phyloP scores from a whole-genome alignment of 2,113 vertebrate species.

The Antechinus flavipes region DNA sequence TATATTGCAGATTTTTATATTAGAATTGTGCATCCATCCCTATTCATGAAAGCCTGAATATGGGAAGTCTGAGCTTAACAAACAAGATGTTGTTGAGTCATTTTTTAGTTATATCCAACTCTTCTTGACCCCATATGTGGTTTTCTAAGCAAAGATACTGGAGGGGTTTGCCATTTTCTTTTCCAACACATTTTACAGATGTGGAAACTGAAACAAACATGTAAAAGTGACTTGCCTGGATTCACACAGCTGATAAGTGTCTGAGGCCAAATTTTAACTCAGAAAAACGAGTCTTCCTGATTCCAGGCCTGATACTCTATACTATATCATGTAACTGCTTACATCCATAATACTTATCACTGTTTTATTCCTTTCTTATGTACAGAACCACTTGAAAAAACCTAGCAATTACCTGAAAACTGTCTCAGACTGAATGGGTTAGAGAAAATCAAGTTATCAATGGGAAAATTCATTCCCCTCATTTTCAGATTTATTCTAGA shows the following conservation, averaged over 20 bases:
- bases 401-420: constrained; percentile 26
- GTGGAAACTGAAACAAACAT: neutral
- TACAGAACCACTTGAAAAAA: constrained; percentile 24
- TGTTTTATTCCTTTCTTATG: constrained; percentile 23
- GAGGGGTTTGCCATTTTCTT: neutral
- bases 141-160: neutral
- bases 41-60: constrained; percentile 25
- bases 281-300: neutral
- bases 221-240: neutral
- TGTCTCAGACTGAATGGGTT: constrained; percentile 43
- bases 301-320: neutral
- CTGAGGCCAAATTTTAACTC: neutral
- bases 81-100: neutral
- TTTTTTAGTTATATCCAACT: neutral
- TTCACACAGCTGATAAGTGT: neutral
- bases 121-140: neutral
- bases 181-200: neutral
- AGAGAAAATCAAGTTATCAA: constrained; percentile 21
- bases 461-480: constrained; percentile 21
- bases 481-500: constrained; percentile 45
- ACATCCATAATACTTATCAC: constrained; percentile 16
- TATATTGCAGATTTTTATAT: constrained; percentile 51
- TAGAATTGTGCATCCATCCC: constrained; percentile 16
- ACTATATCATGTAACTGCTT: neutral
- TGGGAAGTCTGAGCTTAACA: constrained; percentile 26